phyloP scores from a whole-genome alignment of 2,888 invertebrate species.

The Rambutsinella grinnellia region DNA sequence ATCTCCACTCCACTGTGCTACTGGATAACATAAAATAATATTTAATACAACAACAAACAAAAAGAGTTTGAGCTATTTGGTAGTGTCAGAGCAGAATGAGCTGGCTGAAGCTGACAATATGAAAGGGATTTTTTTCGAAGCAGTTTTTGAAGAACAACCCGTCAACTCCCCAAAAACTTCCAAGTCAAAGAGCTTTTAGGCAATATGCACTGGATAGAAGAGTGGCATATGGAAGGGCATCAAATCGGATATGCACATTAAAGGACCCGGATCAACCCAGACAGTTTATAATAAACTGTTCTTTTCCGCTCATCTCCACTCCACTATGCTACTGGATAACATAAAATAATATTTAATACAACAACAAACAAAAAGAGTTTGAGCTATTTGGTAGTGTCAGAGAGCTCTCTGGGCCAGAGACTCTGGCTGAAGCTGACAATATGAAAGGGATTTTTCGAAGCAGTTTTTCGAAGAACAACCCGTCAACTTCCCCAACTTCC shows the following conservation, averaged over 20 bases:
- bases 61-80: neutral
- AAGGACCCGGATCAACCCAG: constrained; percentile 37
- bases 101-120: constrained; percentile 47
- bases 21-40: constrained; percentile 26
- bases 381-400: neutral
- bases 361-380: constrained; percentile 1
- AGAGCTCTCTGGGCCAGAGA: too few relatives aligned
- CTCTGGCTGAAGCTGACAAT: constrained; percentile 46
- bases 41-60: constrained; percentile 6
- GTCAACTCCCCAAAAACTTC: too few relatives aligned
- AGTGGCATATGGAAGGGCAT: constrained; percentile 31
- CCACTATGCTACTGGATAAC: constrained; percentile 41
- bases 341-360: constrained; percentile 8
- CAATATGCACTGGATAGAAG: too few relatives aligned
- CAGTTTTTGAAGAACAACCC: too few relatives aligned
- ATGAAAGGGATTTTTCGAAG: constrained; percentile 41
- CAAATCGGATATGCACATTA: constrained; percentile 42
- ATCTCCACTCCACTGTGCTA: constrained; percentile 43
- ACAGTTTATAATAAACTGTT: constrained; percentile 45
- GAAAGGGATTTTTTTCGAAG: constrained; percentile 39
- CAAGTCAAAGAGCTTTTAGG: too few relatives aligned
- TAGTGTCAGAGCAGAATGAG: too few relatives aligned
- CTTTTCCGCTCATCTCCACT: constrained; percentile 26
- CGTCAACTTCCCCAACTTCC: too few relatives aligned
- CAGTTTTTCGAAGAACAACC: too few relatives aligned